Evolutionary conservation across 2,113 vertebrate genomes (phyloP).

Genomic region (Apodemus sylvaticus): DNA sequence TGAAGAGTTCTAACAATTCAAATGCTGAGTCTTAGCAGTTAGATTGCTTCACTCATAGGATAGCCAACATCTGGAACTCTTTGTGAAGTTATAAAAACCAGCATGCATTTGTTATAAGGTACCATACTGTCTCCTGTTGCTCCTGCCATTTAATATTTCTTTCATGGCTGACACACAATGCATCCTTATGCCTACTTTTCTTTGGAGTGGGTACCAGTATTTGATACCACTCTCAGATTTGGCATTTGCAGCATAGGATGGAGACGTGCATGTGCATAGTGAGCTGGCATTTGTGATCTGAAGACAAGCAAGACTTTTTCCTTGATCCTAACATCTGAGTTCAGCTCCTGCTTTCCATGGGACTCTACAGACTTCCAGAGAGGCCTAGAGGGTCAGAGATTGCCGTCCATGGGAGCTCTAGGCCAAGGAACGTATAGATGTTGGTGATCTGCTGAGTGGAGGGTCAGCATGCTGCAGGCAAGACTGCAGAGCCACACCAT

Average conservation of each 20-base stretch:
- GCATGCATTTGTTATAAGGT: background rate
- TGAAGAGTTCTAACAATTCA: background rate
- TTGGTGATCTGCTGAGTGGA: background rate
- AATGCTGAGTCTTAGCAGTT: background rate
- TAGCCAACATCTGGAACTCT: background rate
- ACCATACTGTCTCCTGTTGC: no score
- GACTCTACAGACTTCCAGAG: background rate
- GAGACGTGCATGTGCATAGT: background rate
- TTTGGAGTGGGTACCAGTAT: background rate
- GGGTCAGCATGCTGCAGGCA: no score
- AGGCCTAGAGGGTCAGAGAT: background rate
- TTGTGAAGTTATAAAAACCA: constrained; percentile 3
- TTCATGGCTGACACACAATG: background rate
- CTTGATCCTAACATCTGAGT: background rate
- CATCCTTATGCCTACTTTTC: background rate
- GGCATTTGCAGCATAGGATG: background rate
- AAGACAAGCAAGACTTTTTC: background rate
- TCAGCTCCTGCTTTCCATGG: background rate
- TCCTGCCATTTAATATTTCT: background rate
- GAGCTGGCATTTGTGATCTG: background rate
- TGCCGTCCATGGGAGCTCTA: background rate
- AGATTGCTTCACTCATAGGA: background rate
- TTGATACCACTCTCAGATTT: constrained; percentile 8
- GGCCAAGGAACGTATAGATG: background rate
- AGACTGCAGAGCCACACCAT: background rate